A percentile compares a stretch with the other conserved stretches of the same genome.
phyloP scores from a whole-genome alignment of 2,113 vertebrate genomes.

The Helogale parvula region DNA sequence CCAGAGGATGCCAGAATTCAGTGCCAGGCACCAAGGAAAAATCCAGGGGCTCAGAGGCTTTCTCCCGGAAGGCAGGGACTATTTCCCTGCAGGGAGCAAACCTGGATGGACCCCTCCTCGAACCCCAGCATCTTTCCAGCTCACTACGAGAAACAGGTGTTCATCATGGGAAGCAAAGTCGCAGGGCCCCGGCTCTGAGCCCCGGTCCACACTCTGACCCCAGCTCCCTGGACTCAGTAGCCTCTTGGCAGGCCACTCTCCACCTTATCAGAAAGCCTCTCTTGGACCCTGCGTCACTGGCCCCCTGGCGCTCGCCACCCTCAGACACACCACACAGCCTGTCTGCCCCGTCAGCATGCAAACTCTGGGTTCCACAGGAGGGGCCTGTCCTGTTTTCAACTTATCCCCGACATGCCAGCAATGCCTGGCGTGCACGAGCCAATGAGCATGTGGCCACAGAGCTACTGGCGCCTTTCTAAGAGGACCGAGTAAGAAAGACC shows the following conservation, averaged over 20 bases:
- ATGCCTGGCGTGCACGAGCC: fast-evolving
- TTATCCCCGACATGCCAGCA: background rate
- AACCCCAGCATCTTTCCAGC: background rate
- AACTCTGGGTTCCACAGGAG: background rate
- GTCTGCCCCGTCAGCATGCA: background rate
- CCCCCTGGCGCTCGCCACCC: background rate
- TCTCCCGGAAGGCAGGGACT: background rate
- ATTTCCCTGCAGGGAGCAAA: background rate
- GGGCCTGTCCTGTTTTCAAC: background rate
- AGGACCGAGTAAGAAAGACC: background rate
- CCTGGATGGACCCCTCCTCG: background rate
- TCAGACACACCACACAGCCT: background rate
- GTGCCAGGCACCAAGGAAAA: background rate
- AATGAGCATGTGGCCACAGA: background rate
- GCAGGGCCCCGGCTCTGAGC: background rate
- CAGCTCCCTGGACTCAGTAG: background rate
- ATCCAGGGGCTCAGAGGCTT: background rate
- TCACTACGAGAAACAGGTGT: background rate
- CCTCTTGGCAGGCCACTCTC: background rate
- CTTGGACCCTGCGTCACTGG: background rate
- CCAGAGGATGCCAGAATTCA: background rate
- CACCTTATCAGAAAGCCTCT: background rate
- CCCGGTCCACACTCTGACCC: too few species aligned
- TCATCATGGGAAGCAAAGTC: background rate
- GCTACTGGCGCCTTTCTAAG: background rate